Evolutionary conservation across 2,888 invertebrate genomes (phyloP).

Genomic region (Tetanocera ferruginea): DNA sequence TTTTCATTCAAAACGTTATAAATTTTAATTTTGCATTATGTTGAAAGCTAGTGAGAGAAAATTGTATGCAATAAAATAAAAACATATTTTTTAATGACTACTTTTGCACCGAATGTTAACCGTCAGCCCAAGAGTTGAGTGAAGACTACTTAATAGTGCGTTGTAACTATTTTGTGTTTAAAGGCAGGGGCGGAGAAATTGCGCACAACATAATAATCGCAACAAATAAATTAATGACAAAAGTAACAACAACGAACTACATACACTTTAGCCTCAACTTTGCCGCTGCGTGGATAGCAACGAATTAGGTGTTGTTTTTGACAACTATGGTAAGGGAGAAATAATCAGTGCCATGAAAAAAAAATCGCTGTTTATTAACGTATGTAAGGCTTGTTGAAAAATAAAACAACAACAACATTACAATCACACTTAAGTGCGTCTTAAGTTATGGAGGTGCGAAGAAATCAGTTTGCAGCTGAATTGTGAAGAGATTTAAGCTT

Average conservation of each 20-base stretch:
- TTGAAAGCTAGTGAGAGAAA: conserved; percentile 6
- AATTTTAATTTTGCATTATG: conserved; percentile 35
- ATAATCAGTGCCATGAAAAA: not conserved
- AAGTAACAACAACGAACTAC: conserved; percentile 14
- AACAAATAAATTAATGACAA: conserved; percentile 36
- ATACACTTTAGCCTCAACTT: not conserved
- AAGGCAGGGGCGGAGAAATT: not conserved
- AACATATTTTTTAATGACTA: conserved; percentile 27
- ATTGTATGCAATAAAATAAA: not conserved
- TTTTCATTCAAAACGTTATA: conserved; percentile 28
- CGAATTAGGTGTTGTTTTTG: conserved; percentile 28
- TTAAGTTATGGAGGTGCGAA: conserved; percentile 9
- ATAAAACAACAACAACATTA: not conserved
- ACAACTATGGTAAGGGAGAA: not conserved
- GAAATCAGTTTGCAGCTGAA: conserved; percentile 23
- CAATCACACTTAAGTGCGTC: not conserved
- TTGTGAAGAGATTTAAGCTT: not conserved
- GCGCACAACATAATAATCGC: conserved; percentile 30
- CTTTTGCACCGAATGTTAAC: not conserved
- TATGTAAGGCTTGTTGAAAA: not conserved
- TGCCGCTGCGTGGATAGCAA: not conserved
- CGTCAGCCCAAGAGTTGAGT: not conserved
- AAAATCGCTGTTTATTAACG: conserved; percentile 30
- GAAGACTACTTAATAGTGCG: not conserved
- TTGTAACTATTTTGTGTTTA: conserved; percentile 14